These are phyloP conservation scores for Cyanistes caeruleus DNA, from an alignment of 2,113 vertebrate genomes.

Conservation along the genomic window DNA sequence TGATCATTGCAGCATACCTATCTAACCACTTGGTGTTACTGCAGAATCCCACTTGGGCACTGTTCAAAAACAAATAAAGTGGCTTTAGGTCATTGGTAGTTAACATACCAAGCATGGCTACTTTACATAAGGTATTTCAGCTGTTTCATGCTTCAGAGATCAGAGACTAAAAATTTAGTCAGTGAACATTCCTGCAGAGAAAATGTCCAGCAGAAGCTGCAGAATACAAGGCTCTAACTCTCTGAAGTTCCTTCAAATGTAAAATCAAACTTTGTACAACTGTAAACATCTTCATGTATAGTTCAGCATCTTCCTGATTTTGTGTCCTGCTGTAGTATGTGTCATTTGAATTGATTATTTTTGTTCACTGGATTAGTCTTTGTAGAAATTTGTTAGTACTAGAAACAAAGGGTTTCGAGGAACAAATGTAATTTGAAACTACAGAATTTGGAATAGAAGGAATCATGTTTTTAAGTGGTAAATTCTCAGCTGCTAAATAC, in stretches of 20 bases:
- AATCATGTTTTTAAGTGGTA: background rate
- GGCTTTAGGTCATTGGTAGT: background rate
- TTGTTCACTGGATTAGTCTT: background rate
- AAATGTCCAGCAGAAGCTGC: background rate
- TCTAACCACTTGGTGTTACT: background rate
- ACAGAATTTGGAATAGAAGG: background rate
- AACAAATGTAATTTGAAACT: background rate
- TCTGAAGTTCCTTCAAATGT: background rate
- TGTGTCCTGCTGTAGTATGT: background rate
- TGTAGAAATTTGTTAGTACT: background rate
- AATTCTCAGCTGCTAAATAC: slow-evolving; percentile 2
- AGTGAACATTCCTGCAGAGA: background rate
- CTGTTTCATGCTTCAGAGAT: background rate
- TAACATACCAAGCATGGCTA: background rate
- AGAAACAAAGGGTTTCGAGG: background rate
- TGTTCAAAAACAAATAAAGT: background rate
- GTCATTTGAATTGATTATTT: background rate
- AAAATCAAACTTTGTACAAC: background rate
- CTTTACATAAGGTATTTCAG: background rate
- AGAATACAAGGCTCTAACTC: background rate
- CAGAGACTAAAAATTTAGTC: background rate
- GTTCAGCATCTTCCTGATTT: background rate
- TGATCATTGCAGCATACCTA: background rate
- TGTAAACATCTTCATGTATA: background rate
- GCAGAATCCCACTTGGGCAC: background rate